Conservation (phyloP, 2,797 vertebrate species). For the Astyanax mexicanus region DNA sequence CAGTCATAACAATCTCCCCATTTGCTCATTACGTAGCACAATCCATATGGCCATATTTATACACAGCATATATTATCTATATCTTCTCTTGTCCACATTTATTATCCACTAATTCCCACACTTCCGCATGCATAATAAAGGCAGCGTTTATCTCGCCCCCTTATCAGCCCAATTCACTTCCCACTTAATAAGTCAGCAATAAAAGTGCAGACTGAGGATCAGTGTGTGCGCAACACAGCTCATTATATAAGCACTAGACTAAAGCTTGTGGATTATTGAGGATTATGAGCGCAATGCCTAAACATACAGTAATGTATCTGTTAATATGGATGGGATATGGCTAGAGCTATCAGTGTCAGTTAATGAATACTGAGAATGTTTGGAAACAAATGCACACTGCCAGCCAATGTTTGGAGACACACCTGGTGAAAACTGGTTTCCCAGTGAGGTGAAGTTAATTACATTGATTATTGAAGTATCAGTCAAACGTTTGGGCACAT, state of each 20-base stretch:
- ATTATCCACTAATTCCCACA: slow-evolving; percentile 1
- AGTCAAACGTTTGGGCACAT: no score
- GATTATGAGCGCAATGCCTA: background rate
- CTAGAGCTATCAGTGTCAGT: background rate
- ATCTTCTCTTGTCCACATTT: background rate
- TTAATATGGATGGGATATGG: background rate
- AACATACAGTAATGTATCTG: background rate
- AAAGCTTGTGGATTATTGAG: background rate
- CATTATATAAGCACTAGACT: background rate
- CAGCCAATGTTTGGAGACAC: no score
- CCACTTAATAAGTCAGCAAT: slow-evolving; percentile 18
- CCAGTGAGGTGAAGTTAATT: no score
- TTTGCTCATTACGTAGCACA: background rate
- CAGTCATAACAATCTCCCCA: background rate
- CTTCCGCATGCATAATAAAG: background rate
- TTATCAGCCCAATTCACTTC: slow-evolving; percentile 21
- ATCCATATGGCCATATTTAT: background rate
- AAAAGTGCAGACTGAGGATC: background rate
- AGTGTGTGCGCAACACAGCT: background rate
- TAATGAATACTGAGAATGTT: background rate
- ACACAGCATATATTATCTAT: background rate
- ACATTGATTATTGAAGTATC: no score
- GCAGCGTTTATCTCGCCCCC: background rate
- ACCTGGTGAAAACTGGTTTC: no score
- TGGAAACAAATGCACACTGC: no score